Evolutionary conservation across 2,113 vertebrate genomes (phyloP), one percentile per base, ranked within the genome.

Genomic region (Silurus asotus): DNA sequence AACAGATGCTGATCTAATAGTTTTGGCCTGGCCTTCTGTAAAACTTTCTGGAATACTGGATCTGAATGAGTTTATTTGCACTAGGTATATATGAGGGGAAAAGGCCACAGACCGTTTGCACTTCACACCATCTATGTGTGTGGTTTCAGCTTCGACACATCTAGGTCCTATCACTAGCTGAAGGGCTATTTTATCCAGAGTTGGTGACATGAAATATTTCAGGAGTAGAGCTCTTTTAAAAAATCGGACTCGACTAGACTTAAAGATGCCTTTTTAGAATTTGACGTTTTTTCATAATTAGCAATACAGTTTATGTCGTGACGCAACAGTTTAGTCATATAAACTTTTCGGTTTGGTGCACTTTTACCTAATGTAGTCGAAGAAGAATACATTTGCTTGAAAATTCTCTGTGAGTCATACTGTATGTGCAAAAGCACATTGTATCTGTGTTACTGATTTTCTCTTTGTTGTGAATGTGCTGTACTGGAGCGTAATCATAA

Each of bases 1-100:
- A 83, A 23, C 51, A 83, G 51, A 67, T 82, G 19, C 53, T 69
- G 53, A 58, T 28, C 72, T 77, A 49, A 84, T 84, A 45, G 25
- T 51, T 70, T 70, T 70, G n/a, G 64, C 51, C n/a, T 51, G 37
- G 3, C 11, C 10, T 20, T 81, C 11, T 64, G 10, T 53, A 76
- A 14, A 56, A 70, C 48, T 59, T 75, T 74, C 51, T 58, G 2
- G 7, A 55, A n/a, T 17, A 56, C 5, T 56, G 53, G 14, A 53
- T 19, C 0, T 75, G 3, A n/a, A 1, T 0, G 11, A 15, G 51
- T 55, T 2, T 55, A 75, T 8, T 56, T 56, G 49, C 72, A n/a
- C 49, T 1, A 75, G 20, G 48, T 75, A 74, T 20, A 53, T n/a
- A 48, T 53, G 75, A 56, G 2, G 8, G 13, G 5, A 14, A 23